These are phyloP conservation scores for Tuta absoluta DNA, from an alignment of 2,888 invertebrate genomes.

Conservation along the genomic window DNA sequence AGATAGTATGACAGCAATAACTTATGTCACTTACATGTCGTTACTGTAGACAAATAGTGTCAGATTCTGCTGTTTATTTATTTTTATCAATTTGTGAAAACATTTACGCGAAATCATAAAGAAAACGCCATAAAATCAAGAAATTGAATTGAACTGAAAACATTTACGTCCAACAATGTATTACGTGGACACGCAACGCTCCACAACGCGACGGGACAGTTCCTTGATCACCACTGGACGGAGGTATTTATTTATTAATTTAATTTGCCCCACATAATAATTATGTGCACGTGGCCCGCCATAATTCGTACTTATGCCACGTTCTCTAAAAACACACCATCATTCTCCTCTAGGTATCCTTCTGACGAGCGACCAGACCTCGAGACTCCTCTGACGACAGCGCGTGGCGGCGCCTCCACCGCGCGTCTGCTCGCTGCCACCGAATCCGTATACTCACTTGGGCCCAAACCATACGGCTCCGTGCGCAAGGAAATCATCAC, in stretches of 20 bases:
- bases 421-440: slow-evolving; percentile 38
- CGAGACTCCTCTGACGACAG: slow-evolving; percentile 40
- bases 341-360: not conserved
- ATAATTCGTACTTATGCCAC: too few relatives aligned
- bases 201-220: slow-evolving; percentile 66
- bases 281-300: too few relatives aligned
- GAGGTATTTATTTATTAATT: not conserved
- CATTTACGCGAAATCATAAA: too few relatives aligned
- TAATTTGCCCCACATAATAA: too few relatives aligned
- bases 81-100: too few relatives aligned
- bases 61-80: too few relatives aligned
- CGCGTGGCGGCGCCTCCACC: slow-evolving; percentile 42
- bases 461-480: slow-evolving; percentile 48
- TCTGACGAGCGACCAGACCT: slow-evolving; percentile 32
- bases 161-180: slow-evolving; percentile 52
- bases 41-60: too few relatives aligned
- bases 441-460: slow-evolving; percentile 45
- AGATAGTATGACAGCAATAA: too few relatives aligned
- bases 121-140: too few relatives aligned
- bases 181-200: slow-evolving; percentile 65
- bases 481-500: slow-evolving; percentile 63
- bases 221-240: slow-evolving; percentile 44
- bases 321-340: too few relatives aligned
- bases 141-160: not conserved
- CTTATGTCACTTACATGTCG: too few relatives aligned